Evolutionary conservation across 2,888 invertebrate genomes (phyloP).

Genomic region (Ormyrus pomaceus): DNA sequence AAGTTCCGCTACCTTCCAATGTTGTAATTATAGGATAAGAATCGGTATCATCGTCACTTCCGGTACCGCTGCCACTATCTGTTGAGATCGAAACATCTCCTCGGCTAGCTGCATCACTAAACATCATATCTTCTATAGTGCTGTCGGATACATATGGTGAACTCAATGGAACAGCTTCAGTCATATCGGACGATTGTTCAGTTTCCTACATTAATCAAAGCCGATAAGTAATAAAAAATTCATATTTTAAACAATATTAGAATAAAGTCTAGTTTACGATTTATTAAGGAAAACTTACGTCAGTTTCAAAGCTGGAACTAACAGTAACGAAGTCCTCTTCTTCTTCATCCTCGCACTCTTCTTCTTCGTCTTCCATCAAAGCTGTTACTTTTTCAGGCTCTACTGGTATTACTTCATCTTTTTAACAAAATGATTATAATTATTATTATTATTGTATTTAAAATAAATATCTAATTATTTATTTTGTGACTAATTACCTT

Average conservation of each 20-base stretch:
- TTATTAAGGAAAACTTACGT: conserved; percentile 60
- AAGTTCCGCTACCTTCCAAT: conserved; percentile 68
- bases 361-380: conserved; percentile 67
- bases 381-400: conserved; percentile 76
- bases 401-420: conserved; percentile 82
- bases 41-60: conserved; percentile 60
- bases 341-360: conserved; percentile 77
- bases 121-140: conserved; percentile 67
- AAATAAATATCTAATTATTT: conserved; percentile 3
- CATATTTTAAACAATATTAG: background rate
- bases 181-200: conserved; percentile 73
- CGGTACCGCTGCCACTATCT: conserved; percentile 65
- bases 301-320: conserved; percentile 60
- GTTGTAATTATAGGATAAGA: conserved; percentile 57
- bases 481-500: conserved; percentile 77
- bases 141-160: conserved; percentile 59
- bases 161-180: conserved; percentile 63
- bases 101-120: conserved; percentile 66
- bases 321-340: conserved; percentile 75
- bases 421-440: conserved; percentile 55
- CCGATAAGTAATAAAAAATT: too few relatives aligned
- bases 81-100: conserved; percentile 66
- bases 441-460: conserved; percentile 1
- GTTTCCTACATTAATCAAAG: conserved; percentile 68
- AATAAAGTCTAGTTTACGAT: background rate